Percentiles rank a stretch among this genome's conserved stretches.
These are phyloP conservation scores for Clostera curtula DNA, from an alignment of 2,888 invertebrate genomes.

Conservation along the genomic window DNA sequence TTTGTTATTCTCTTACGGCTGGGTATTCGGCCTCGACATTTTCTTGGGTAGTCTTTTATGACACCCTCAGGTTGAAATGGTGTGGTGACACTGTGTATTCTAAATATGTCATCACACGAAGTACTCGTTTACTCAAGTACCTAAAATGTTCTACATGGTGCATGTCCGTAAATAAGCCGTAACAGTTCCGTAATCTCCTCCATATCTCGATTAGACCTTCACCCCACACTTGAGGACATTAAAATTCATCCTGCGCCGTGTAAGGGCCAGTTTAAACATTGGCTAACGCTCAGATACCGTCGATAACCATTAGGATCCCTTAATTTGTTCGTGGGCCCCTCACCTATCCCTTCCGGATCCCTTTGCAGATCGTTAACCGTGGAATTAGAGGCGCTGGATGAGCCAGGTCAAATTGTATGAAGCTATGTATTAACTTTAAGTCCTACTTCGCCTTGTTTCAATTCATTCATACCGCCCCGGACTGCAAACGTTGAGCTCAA, in stretches of 20 bases:
- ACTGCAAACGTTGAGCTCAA: too few relatives aligned
- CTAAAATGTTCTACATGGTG: too few relatives aligned
- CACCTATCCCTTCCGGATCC: constrained; percentile 71
- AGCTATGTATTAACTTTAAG: not conserved
- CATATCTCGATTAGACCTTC: constrained; percentile 2
- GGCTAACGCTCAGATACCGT: constrained; percentile 48
- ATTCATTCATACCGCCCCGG: too few relatives aligned
- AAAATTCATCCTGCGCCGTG: constrained; percentile 63
- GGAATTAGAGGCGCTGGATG: constrained; percentile 38
- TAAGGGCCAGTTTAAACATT: constrained; percentile 54
- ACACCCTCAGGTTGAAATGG: too few relatives aligned
- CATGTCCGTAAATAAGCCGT: constrained; percentile 2
- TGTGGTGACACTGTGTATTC: too few relatives aligned
- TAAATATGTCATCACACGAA: too few relatives aligned
- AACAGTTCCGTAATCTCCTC: constrained; percentile 1
- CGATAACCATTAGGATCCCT: constrained; percentile 73
- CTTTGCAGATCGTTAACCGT: constrained; percentile 61
- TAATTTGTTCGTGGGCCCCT: constrained; percentile 68
- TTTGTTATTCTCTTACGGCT: too few relatives aligned
- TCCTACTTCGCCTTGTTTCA: not conserved
- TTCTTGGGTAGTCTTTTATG: too few relatives aligned
- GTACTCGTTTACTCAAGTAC: too few relatives aligned
- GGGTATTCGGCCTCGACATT: too few relatives aligned
- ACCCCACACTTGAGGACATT: constrained; percentile 37
- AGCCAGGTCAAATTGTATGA: constrained; percentile 8